These are phyloP conservation scores for Lophura nycthemera DNA, from an alignment of 2,113 vertebrate species.

Conservation along the genomic window DNA sequence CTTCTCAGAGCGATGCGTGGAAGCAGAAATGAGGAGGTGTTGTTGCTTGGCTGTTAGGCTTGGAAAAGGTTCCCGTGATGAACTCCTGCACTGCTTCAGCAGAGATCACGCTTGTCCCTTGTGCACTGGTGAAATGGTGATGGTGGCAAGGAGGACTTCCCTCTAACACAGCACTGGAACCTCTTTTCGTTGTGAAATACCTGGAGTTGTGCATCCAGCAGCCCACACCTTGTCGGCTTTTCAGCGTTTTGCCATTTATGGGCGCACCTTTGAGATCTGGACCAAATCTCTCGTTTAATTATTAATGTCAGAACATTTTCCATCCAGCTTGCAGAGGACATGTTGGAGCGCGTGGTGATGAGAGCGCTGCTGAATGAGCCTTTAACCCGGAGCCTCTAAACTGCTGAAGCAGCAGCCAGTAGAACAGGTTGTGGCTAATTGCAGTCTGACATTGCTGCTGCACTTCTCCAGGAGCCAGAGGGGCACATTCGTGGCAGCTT, in stretches of 20 bases:
- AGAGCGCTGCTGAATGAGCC: background rate
- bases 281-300: background rate
- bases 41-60: background rate
- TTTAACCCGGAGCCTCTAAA: background rate
- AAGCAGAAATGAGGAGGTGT: background rate
- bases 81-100: background rate
- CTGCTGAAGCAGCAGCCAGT: constrained; percentile 31
- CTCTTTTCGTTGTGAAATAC: background rate
- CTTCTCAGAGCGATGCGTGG: background rate
- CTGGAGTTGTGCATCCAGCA: background rate
- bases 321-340: background rate
- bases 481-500: background rate
- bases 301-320: background rate
- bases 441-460: background rate
- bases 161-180: background rate
- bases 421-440: background rate
- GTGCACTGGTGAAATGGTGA: background rate
- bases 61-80: fast-evolving
- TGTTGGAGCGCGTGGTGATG: background rate
- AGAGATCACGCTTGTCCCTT: background rate
- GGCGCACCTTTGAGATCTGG: background rate
- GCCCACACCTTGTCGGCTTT: background rate
- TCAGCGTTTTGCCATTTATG: background rate
- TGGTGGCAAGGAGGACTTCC: background rate
- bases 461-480: background rate